Evolutionary conservation across 2,888 invertebrate genomes (phyloP), one percentile per base, ranked within the genome.

Genomic region (Hyles lineata): DNA sequence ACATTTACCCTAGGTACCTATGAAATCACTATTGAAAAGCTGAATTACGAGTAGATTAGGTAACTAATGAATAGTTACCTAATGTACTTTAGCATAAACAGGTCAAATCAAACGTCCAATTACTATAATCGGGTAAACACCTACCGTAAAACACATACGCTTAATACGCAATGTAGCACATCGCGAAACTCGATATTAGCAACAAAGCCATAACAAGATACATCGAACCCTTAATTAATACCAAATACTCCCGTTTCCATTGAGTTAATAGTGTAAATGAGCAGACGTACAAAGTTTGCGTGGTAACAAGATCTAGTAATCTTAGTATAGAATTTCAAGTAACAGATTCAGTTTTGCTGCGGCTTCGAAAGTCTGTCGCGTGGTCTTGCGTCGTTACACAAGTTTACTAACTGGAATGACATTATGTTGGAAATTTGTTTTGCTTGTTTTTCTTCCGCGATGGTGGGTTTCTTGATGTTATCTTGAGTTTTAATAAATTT

Each of bases 251-350:
- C 50, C 6, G 50, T 43, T 67, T 23, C 11, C 43, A 63, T 43
- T 43, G 21, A 25, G 43, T 43, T 15, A 35, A 19, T 35, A 50
- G 21, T 43, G 61, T 50, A 67, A 67, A 67, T 23, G 23, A 67
- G 23, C 23, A 43, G 67, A 21, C 55, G n/a, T 55, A n/a, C 15
- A 23, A 67, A 67, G 67, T 67, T 67, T 67, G 63, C 63, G n/a
- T 63, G 23, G 67, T 67, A 67, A 67, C 63, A 67, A 50, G 67
- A 67, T 67, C 43, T 23, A 67, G 67, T 67, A 67, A 67, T 67
- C 67, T 67, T 50, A 43, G 67, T 50, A 67, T 67, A 67, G 67
- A 67, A 43, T 67, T 67, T 67, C 67, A 67, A 55, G 55, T 55
- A 55, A 67, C 50, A 50, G 67, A 67, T 67, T 67, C 50, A 50